Conservation (phyloP, 2,888 invertebrate species). For the Minunthozetes semirufus region DNA sequence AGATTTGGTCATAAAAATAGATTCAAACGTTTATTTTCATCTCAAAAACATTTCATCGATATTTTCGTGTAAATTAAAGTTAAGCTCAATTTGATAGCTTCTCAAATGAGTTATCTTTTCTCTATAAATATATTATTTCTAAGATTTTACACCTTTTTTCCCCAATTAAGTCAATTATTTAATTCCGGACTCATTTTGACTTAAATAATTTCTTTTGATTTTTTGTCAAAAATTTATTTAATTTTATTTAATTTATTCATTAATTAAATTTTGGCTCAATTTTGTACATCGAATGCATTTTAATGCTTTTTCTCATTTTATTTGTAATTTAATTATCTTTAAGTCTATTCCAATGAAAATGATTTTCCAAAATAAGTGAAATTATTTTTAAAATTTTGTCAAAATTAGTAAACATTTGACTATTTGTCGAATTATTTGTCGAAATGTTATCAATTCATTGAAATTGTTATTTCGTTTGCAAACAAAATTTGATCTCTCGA, state of each 20-base stretch:
- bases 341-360: background rate
- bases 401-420: background rate
- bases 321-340: background rate
- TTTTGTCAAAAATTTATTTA: background rate
- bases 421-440: background rate
- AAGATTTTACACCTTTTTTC: no score
- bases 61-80: no score
- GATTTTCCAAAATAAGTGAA: no score
- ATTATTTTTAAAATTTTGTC: no score
- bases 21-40: no score
- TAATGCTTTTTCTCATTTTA: background rate
- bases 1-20: no score
- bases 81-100: background rate
- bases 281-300: background rate
- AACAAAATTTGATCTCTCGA: background rate
- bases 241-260: background rate
- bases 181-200: no score
- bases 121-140: no score
- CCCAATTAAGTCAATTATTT: no score
- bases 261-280: background rate
- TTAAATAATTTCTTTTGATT: no score
- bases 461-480: background rate
- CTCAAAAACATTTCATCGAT: no score
- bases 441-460: background rate
- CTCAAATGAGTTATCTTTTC: no score